These are phyloP conservation scores for Lasius platythorax DNA, from an alignment of 2,888 invertebrate species.

Conservation along the genomic window DNA sequence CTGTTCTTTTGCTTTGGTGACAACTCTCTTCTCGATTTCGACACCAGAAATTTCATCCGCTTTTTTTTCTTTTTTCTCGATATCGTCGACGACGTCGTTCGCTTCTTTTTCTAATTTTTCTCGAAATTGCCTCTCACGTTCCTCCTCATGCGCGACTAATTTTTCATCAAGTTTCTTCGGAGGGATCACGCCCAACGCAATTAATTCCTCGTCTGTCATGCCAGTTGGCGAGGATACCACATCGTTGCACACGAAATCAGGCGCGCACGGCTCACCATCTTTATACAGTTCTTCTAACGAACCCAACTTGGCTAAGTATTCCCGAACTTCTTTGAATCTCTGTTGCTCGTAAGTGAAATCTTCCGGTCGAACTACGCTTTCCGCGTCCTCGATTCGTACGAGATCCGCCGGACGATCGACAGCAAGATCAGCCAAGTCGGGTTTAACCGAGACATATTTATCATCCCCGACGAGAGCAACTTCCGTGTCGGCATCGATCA, in stretches of 20 bases:
- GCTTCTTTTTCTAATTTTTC: not conserved
- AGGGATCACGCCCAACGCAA: slow-evolving; percentile 7
- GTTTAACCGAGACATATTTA: slow-evolving; percentile 17
- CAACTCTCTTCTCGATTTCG: not conserved
- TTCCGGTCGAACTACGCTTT: slow-evolving; percentile 46
- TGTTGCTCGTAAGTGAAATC: slow-evolving; percentile 27
- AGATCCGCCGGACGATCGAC: slow-evolving; percentile 42
- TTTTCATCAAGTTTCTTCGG: not conserved
- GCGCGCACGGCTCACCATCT: slow-evolving; percentile 59
- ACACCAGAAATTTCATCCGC: not conserved
- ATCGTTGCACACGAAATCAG: slow-evolving; percentile 69
- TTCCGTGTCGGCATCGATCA: slow-evolving; percentile 19
- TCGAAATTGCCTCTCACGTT: not conserved
- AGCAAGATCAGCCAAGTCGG: slow-evolving; percentile 31
- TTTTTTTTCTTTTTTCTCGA: not conserved
- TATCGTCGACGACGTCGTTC: not conserved
- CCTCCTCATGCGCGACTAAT: not conserved
- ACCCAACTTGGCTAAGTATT: slow-evolving; percentile 53
- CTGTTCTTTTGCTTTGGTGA: not conserved
- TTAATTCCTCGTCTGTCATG: slow-evolving; percentile 60
- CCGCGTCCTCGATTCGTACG: slow-evolving; percentile 2
- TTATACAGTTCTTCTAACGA: slow-evolving; percentile 62
- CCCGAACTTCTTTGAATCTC: slow-evolving; percentile 24
- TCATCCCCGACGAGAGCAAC: slow-evolving; percentile 5
- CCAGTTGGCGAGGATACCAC: slow-evolving; percentile 61